Evolutionary conservation across 1,140 invertebrate species (phyloP).

Genomic region (Nixonia krombeini): DNA sequence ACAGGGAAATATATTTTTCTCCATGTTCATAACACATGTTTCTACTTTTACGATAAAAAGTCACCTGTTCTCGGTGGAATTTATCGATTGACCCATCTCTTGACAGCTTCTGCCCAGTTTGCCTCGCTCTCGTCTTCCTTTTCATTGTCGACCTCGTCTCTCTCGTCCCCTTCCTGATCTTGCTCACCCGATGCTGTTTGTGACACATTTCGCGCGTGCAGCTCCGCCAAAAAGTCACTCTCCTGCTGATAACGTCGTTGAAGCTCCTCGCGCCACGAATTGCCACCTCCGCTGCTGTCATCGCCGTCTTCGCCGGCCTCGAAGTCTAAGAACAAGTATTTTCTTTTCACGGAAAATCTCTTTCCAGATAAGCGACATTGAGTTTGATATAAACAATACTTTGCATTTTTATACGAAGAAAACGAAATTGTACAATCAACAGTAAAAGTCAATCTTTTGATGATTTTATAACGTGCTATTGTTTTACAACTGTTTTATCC

Average conservation of each 20-base stretch:
- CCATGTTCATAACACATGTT: too few species aligned
- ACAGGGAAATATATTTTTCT: too few species aligned
- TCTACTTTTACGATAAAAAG: constrained; percentile 4
- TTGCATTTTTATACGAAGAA: too few species aligned
- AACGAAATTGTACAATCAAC: too few species aligned
- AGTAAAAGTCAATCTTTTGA: too few species aligned
- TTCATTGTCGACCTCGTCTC: constrained; percentile 66
- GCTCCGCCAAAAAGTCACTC: constrained; percentile 76
- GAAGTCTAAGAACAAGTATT: constrained; percentile 62
- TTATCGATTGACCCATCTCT: constrained; percentile 81
- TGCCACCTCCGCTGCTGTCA: constrained; percentile 71
- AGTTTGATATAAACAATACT: too few species aligned
- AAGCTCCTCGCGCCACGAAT: constrained; percentile 77
- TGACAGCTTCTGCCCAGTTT: constrained; percentile 79
- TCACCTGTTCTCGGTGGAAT: constrained; percentile 9
- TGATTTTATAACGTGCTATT: too few species aligned
- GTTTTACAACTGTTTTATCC: too few species aligned
- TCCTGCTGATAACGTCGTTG: constrained; percentile 77
- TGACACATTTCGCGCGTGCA: constrained; percentile 72
- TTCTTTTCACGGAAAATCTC: constrained; percentile 23
- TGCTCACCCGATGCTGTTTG: constrained; percentile 19
- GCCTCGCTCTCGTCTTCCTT: constrained; percentile 74
- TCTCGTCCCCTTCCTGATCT: constrained; percentile 60
- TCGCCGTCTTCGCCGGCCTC: constrained; percentile 73
- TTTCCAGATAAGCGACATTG: too few species aligned